phyloP scores from a whole-genome alignment of 2,113 vertebrate species.

The Datnioides undecimradiatus region DNA sequence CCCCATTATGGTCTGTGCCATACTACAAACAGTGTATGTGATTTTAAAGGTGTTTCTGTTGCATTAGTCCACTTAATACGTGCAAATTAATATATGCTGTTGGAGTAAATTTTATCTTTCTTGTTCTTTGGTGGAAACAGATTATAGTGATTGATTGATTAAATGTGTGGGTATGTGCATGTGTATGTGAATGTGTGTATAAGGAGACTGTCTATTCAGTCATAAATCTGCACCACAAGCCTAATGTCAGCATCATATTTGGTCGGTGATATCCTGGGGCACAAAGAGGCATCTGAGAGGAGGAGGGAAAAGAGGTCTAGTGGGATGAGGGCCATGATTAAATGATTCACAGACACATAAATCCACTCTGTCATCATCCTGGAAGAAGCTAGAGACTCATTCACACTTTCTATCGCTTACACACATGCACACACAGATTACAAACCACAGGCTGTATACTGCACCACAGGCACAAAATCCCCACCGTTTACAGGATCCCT shows the following conservation, averaged over 20 bases:
- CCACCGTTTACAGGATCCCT: neutral
- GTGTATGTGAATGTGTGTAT: too few relatives aligned
- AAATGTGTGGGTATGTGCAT: neutral
- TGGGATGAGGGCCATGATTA: constrained; percentile 35
- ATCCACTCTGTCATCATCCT: constrained; percentile 37
- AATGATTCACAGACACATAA: constrained; percentile 49
- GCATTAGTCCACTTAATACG: too few relatives aligned
- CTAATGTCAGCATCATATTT: constrained; percentile 25
- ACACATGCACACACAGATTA: constrained; percentile 14
- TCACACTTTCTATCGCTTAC: constrained; percentile 15
- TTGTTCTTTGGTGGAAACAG: neutral
- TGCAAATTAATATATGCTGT: neutral
- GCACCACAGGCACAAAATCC: neutral
- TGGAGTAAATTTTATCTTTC: neutral
- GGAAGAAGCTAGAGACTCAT: constrained; percentile 31
- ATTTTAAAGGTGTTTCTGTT: neutral
- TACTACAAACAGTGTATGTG: neutral
- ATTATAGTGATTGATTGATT: neutral
- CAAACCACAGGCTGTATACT: neutral
- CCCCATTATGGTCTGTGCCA: neutral
- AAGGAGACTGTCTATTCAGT: neutral
- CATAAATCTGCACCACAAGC: constrained; percentile 36
- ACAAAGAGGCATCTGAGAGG: constrained; percentile 22
- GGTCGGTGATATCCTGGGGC: constrained; percentile 24
- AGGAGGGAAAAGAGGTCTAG: constrained; percentile 16